Base-by-base conservation (phyloP, 2,797 vertebrate genomes). In the Ceyx erithaca region DNA sequence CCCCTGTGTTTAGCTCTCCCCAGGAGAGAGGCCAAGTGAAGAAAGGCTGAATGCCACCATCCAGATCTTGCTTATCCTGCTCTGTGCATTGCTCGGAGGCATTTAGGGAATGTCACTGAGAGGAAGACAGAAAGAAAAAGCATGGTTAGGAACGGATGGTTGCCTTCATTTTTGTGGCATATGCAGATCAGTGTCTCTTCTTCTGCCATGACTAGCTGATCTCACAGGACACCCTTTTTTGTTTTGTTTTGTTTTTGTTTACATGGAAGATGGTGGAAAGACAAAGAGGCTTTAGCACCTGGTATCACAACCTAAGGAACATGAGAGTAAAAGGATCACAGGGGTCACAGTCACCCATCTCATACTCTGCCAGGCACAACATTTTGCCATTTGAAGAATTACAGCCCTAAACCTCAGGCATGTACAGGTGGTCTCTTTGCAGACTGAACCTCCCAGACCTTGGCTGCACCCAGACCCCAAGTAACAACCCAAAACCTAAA, bases 191-290 rank as follows among this genome's bases (percentile, higher is more conserved):
- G n/a, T 4, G 9, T 13, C 30, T 37, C 37, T 37, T 37, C 13
- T 37, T 40, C 49, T 63, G 51, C 35, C 25, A 10, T 20, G 11
- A 40, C 33, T 10, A 19, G 26, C 18, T 68, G 68, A 40, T 54
- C 49, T 46, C 0, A 0, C 55, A 76, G 58, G 51, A 30, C 18
- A 20, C 14, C 3, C 0, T 4, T 33, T 30, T 45, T 67, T 37
- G 37, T 40, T 40, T 40, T 40, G 37, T 14, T 40, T 40, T 40
- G 37, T 40, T 40, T 40, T 58, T 19, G 15, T n/a, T 64, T 16
- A 40, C 9, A 0, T 31, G 48, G 55, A 75, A 55, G n/a, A 12
- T 0, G 1, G 31, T 26, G 46, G 68, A 79, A 57, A 8, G 41
- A 48, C 30, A 68, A 49, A 46, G 45, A 46, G 23, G 18, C 21